Base-by-base conservation (phyloP, 2,797 vertebrate species). In the Acipenser transmontanus region DNA sequence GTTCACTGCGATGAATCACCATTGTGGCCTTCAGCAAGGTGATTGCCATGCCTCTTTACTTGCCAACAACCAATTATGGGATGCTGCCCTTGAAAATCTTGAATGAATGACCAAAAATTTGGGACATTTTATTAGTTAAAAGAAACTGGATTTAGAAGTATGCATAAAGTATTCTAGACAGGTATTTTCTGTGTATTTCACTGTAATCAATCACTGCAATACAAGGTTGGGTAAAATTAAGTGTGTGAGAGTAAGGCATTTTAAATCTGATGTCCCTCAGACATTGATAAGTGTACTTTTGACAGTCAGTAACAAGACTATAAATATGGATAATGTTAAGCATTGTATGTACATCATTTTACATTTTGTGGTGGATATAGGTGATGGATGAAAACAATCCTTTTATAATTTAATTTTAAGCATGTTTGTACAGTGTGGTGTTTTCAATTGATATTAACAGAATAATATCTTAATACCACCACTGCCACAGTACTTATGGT, bases 21-120 rank as follows among this genome's bases (percentile, higher is more conserved):
- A 77, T 71, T 50, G 74, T 73, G 80, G 83, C 83, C 84, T 86
- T 87, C 77, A 74, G 79, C 72, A 72, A 52, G 20, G 75, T 81
- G 77, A 82, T 87, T 84, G 85, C 81, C 82, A 83, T 83, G 83
- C 80, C 80, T 83, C 78, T 80, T 81, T 80, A 81, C 78, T 84
- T 85, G 82, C 74, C 73, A 79, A 74, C 75, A 79, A 85, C 87
- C 82, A 83, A 84, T 90, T 85, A 83, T 78, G 72, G 78, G 73
- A 82, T 72, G 77, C 80, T 71, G 81, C 76, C 82, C 82, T 86
- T 85, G 83, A 78, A 86, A 83, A 79, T 67, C 67, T 71, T 66
- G 77, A 75, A 81, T 74, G 73, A 81, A 84, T 77, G 79, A 74
- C 74, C 77, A 74, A 76, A 75, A 76, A 75, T 78, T 4, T 59